Evolutionary conservation across 1,140 invertebrate genomes (phyloP).

Genomic region (Sinonovacula constricta): DNA sequence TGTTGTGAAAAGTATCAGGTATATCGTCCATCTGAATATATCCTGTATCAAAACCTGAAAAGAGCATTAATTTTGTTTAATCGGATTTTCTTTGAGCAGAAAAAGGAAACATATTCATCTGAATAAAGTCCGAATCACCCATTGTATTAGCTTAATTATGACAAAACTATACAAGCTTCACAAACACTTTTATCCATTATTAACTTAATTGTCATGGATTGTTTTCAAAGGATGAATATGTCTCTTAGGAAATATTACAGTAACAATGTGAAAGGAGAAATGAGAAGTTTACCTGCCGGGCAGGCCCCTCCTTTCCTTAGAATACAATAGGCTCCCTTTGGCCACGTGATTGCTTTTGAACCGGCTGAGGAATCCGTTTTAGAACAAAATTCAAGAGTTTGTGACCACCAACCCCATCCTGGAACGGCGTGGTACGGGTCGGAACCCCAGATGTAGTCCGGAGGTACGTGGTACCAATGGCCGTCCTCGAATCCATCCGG

Average conservation of each 20-base stretch:
- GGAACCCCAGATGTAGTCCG: slow-evolving; percentile 18
- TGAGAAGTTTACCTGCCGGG: slow-evolving; percentile 16
- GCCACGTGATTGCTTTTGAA: neutral
- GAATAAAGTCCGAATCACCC: no score
- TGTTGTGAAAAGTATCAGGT: neutral
- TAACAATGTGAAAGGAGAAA: no score
- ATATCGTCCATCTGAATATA: slow-evolving; percentile 29
- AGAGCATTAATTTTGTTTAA: no score
- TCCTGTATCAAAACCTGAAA: slow-evolving; percentile 20
- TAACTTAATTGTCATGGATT: no score
- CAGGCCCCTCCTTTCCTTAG: slow-evolving; percentile 26
- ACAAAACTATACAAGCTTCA: no score
- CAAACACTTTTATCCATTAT: no score
- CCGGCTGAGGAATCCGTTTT: neutral
- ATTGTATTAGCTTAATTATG: no score
- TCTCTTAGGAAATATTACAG: no score
- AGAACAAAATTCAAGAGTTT: slow-evolving; percentile 19
- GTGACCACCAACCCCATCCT: neutral
- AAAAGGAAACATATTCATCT: no score
- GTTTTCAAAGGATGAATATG: no score
- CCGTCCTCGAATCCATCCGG: slow-evolving; percentile 8
- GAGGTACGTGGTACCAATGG: slow-evolving; percentile 7
- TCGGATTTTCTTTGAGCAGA: no score
- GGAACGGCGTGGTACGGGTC: neutral
- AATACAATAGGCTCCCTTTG: slow-evolving; percentile 20